These are phyloP conservation scores for Drosophila paulistorum DNA, from an alignment of 1,140 invertebrate genomes.

Conservation along the genomic window DNA sequence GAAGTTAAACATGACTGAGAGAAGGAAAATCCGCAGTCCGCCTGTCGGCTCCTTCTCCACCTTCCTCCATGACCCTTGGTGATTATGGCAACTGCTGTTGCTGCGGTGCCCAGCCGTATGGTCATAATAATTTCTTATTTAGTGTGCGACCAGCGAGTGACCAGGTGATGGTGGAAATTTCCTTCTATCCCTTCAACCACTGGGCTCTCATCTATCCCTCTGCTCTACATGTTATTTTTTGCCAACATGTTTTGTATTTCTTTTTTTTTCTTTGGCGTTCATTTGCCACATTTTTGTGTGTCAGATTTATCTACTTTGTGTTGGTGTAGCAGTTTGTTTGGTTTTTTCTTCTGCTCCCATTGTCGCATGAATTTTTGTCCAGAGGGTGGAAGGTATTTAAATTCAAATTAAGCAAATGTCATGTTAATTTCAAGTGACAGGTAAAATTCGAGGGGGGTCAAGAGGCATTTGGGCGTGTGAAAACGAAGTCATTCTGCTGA, in stretches of 20 bases:
- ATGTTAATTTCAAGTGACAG: slow-evolving; percentile 70
- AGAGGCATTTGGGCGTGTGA: background rate
- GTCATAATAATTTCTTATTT: slow-evolving; percentile 80
- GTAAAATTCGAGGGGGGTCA: background rate
- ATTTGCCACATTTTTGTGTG: slow-evolving; percentile 56
- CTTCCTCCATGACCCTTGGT: slow-evolving; percentile 15
- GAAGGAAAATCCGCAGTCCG: background rate
- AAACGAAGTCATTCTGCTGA: slow-evolving; percentile 31
- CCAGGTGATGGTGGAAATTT: slow-evolving; percentile 46
- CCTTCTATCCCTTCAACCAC: background rate
- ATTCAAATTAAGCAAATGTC: slow-evolving; percentile 79
- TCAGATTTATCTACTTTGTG: slow-evolving; percentile 67
- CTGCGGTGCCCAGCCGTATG: slow-evolving; percentile 44
- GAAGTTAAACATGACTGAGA: slow-evolving; percentile 61
- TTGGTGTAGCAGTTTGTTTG: slow-evolving; percentile 13
- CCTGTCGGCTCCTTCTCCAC: no score
- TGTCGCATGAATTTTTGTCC: slow-evolving; percentile 33
- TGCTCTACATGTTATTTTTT: slow-evolving; percentile 8
- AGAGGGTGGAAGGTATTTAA: slow-evolving; percentile 61
- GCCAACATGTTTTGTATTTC: slow-evolving; percentile 51
- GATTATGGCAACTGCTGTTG: slow-evolving; percentile 56
- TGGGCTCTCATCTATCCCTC: background rate
- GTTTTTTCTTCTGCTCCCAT: slow-evolving; percentile 28
- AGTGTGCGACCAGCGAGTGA: slow-evolving; percentile 45
- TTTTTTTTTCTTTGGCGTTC: slow-evolving; percentile 39